Evolutionary conservation across 2,888 invertebrate genomes (phyloP).

Genomic region (Dynastes tityus): DNA sequence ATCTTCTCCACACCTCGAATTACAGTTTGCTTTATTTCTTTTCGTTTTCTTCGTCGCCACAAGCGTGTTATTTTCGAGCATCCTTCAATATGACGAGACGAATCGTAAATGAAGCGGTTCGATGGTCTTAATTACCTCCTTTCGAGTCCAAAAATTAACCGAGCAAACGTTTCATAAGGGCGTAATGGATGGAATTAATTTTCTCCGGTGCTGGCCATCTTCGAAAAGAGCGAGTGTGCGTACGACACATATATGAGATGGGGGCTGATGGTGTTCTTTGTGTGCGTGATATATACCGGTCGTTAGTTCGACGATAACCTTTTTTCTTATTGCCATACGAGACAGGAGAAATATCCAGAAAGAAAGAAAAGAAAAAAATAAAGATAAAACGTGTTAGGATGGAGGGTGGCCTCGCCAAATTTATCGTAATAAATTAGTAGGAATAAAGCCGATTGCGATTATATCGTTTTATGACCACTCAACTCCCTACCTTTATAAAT

Average conservation of each 20-base stretch:
- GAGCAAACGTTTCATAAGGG: conserved; percentile 21
- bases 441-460: conserved; percentile 18
- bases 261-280: conserved; percentile 14
- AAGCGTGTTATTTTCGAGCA: conserved; percentile 28
- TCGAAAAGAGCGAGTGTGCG: conserved; percentile 18
- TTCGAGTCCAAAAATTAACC: conserved; percentile 34
- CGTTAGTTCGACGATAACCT: conserved; percentile 37
- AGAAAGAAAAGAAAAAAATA: conserved; percentile 1
- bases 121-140: conserved; percentile 31
- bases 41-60: background rate
- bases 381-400: conserved; percentile 14
- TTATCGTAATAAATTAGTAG: conserved; percentile 24
- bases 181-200: conserved; percentile 34
- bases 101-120: conserved; percentile 38
- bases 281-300: conserved; percentile 29
- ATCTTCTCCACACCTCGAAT: conserved; percentile 11
- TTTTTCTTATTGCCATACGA: conserved; percentile 35
- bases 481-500: conserved; percentile 11
- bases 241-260: conserved; percentile 1
- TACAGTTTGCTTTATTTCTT: background rate
- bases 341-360: conserved; percentile 4
- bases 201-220: conserved; percentile 26
- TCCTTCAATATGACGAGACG: conserved; percentile 40
- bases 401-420: conserved; percentile 21
- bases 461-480: conserved; percentile 15